Conservation (phyloP, 1,140 invertebrate genomes). For the Laupala kohalensis region DNA sequence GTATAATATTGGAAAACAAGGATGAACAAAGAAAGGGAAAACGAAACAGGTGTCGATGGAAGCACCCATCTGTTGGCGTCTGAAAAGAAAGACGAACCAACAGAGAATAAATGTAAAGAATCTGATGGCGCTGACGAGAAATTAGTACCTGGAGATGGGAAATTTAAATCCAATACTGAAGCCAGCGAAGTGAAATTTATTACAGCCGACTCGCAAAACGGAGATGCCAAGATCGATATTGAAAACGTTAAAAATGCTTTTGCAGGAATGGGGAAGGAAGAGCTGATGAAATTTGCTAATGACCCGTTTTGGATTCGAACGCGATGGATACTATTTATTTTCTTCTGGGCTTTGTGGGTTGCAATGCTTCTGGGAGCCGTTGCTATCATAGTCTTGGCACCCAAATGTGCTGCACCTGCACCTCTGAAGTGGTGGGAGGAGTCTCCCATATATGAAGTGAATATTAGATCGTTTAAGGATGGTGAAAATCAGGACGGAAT, state of each 20-base stretch:
- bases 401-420: slow-evolving; percentile 59
- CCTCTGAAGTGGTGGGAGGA: slow-evolving; percentile 54
- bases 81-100: not conserved
- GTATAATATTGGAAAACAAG: too few species aligned
- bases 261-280: slow-evolving; percentile 77
- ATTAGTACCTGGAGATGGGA: not conserved
- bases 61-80: not conserved
- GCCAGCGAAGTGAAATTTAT: slow-evolving; percentile 47
- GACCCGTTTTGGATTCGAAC: slow-evolving; percentile 83
- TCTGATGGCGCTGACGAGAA: not conserved
- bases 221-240: slow-evolving; percentile 76
- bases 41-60: not conserved
- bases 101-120: not conserved
- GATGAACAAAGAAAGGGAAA: not conserved
- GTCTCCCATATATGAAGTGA: slow-evolving; percentile 45
- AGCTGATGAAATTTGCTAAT: slow-evolving; percentile 80
- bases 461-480: slow-evolving; percentile 36
- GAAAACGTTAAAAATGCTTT: slow-evolving; percentile 45
- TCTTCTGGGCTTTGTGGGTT: slow-evolving; percentile 77
- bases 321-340: slow-evolving; percentile 68
- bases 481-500: slow-evolving; percentile 34
- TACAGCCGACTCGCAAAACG: slow-evolving; percentile 55
- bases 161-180: not conserved
- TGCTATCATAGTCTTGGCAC: slow-evolving; percentile 67
- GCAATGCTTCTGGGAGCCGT: slow-evolving; percentile 74